These are phyloP conservation scores for Mactra quadrangularis DNA, from an alignment of 1,140 invertebrate genomes.

Conservation along the genomic window DNA sequence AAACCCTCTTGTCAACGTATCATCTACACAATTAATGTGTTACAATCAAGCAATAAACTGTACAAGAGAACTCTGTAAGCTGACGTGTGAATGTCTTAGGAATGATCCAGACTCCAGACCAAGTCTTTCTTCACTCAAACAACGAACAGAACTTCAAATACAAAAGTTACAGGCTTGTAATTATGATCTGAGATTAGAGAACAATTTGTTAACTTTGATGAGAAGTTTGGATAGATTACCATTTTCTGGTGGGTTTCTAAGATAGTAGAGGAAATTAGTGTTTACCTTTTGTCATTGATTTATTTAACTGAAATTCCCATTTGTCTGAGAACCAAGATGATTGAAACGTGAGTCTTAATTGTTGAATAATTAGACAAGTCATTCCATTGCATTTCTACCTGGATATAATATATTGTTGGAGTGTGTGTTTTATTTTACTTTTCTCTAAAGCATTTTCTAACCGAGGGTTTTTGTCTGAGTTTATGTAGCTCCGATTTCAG, in stretches of 20 bases:
- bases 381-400: too few species aligned
- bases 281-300: background rate
- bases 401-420: too few species aligned
- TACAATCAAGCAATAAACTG: conserved; percentile 45
- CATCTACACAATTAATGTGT: conserved; percentile 17
- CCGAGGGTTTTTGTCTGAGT: too few species aligned
- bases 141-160: conserved; percentile 41
- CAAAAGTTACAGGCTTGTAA: conserved; percentile 27
- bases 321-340: too few species aligned
- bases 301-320: too few species aligned
- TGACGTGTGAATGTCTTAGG: conserved; percentile 57
- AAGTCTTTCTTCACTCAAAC: conserved; percentile 21
- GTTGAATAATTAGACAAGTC: too few species aligned
- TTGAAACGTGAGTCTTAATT: too few species aligned
- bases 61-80: conserved; percentile 37
- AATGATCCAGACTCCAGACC: conserved; percentile 43
- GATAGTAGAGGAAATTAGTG: background rate
- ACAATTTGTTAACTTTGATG: conserved; percentile 35
- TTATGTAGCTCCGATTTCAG: too few species aligned
- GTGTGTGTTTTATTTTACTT: too few species aligned
- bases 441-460: too few species aligned
- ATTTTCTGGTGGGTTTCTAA: conserved; percentile 48
- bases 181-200: conserved; percentile 24
- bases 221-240: conserved; percentile 45
- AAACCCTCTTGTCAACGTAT: conserved; percentile 24